Base-by-base conservation (phyloP, 1,140 invertebrate genomes). In the Anoplolepis gracilipes region DNA sequence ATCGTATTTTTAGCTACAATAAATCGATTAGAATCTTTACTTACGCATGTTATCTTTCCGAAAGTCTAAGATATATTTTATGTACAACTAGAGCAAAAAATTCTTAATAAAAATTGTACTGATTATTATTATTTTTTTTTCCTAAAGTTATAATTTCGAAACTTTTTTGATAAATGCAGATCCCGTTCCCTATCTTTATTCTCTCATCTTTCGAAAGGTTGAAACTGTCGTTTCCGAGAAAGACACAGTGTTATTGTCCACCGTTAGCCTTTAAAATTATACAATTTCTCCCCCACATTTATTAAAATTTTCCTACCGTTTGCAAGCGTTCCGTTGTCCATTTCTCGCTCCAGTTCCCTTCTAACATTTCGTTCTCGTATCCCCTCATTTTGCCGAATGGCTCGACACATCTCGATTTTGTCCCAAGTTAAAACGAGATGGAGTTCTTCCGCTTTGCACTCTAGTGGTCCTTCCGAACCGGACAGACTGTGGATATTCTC, bases 391-490 rank as follows among this genome's bases (percentile, higher is more conserved):
- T 22, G 46, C 28, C 28, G 59, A 70, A 78, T 57, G 59, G 30
- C 65, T 73, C 62, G 69, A 72, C 76, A 86, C 55, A 84, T 73
- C 76, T 67, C 75, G 59, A 70, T 89, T 59, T 67, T 30, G 57
- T 19, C n/a, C 25, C 22, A 55, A 16, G 70, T 13, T 57, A 49
- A 53, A 76, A 11, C 77, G 65, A 89, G 86, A 90, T 72, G 73
- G 87, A 89, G 67, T 85, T 73, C 76, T 87, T 87, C 62, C 81
- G 85, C 53, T 75, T 87, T 81, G 13, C 39, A 19, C 39, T 16
- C 5, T 11, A 39, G 30, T 42, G 61, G 85, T 69, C 53, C 39
- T 86, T 78, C 39, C 79, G 42, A 86, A 85, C 69, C 33, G 42
- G 67, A 79, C 39, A 46, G 53, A 59, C 49, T 39, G 59, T 42